These are phyloP conservation scores for Phoenicopterus ruber DNA, from an alignment of 2,113 vertebrate genomes.

Conservation along the genomic window DNA sequence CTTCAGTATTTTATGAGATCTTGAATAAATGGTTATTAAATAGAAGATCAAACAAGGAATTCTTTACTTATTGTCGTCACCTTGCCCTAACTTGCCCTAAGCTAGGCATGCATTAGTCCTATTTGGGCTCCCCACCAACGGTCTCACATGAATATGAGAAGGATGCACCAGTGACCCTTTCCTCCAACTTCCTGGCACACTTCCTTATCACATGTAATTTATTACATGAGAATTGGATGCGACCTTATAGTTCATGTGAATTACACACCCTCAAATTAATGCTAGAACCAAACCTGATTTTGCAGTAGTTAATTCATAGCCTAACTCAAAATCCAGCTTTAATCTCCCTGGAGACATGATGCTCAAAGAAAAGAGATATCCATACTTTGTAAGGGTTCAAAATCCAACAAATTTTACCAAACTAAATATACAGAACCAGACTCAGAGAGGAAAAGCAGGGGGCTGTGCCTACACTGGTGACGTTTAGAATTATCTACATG, in stretches of 20 bases:
- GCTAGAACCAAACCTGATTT: neutral
- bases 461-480: neutral
- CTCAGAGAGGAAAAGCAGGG: neutral
- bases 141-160: neutral
- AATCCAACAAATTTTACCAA: neutral
- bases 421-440: neutral
- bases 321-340: neutral
- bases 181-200: neutral
- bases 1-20: neutral
- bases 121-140: neutral
- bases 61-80: neutral
- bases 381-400: neutral
- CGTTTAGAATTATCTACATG: neutral
- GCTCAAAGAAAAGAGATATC: neutral
- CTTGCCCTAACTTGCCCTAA: neutral
- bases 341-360: neutral
- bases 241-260: neutral
- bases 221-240: neutral
- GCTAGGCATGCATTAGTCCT: neutral
- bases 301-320: neutral
- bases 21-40: neutral
- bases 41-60: neutral
- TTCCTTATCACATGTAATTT: neutral
- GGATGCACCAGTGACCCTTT: neutral
- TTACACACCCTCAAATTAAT: neutral